Percentiles rank a stretch among this genome's conserved stretches.
phyloP scores from a whole-genome alignment of 2,797 vertebrate genomes.

The Eupleurogrammus muticus region DNA sequence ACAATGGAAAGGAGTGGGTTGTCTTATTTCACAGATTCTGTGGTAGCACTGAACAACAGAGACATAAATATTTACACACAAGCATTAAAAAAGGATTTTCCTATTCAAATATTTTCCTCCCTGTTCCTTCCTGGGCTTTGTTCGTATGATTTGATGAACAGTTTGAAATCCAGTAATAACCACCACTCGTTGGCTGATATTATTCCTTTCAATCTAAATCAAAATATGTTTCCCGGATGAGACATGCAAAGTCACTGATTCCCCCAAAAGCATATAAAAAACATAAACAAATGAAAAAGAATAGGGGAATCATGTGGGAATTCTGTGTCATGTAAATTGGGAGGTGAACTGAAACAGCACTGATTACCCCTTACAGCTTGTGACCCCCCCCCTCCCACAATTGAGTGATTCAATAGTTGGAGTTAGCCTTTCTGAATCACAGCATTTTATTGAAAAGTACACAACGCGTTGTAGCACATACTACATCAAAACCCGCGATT shows the following conservation, averaged over 20 bases:
- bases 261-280: neutral
- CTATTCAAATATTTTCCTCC: neutral
- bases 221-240: slow-evolving; percentile 6
- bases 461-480: slow-evolving; percentile 19
- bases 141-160: neutral
- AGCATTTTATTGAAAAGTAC: slow-evolving; percentile 35
- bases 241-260: neutral
- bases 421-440: slow-evolving; percentile 48
- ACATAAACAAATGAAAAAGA: slow-evolving; percentile 31
- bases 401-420: slow-evolving; percentile 7
- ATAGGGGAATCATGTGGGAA: slow-evolving; percentile 19
- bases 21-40: no score
- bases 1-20: no score
- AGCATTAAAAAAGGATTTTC: no score
- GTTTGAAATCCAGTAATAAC: slow-evolving; percentile 10
- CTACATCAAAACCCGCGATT: slow-evolving; percentile 28
- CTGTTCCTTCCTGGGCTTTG: neutral
- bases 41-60: no score
- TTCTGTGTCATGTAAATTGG: slow-evolving; percentile 17
- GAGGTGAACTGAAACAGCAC: slow-evolving; percentile 47
- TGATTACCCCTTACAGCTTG: slow-evolving; percentile 44
- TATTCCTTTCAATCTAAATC: slow-evolving; percentile 7
- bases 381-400: slow-evolving; percentile 23
- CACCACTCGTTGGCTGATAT: neutral
- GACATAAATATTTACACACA: no score